Percentiles rank a stretch among this genome's conserved stretches.
These are phyloP conservation scores for Centropyge bicolor DNA, from an alignment of 2,797 vertebrate species.

Conservation along the genomic window DNA sequence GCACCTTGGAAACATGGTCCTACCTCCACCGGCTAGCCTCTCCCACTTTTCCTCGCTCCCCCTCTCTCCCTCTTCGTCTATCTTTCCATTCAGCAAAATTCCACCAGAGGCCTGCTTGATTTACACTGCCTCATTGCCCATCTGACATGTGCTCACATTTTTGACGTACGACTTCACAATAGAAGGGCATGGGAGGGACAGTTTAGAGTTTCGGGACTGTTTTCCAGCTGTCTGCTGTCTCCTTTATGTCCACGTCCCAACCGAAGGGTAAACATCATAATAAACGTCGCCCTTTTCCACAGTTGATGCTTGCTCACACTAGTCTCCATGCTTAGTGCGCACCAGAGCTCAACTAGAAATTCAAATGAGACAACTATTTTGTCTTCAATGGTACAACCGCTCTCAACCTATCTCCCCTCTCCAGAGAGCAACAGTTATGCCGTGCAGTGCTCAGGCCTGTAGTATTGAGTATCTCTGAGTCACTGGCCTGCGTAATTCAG, in stretches of 20 bases:
- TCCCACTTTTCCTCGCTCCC: constrained; percentile 32
- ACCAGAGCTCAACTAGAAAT: constrained; percentile 23
- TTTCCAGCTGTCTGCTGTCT: constrained; percentile 39
- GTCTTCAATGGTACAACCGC: constrained; percentile 40
- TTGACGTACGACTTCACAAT: constrained; percentile 47
- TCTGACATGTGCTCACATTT: constrained; percentile 61
- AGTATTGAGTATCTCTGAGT: constrained; percentile 80
- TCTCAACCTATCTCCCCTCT: constrained; percentile 55
- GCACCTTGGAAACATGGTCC: constrained; percentile 78
- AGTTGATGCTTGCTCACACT: constrained; percentile 11
- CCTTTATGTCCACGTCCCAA: constrained; percentile 22
- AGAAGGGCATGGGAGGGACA: constrained; percentile 34
- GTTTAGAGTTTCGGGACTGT: constrained; percentile 43
- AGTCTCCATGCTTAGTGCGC: not conserved
- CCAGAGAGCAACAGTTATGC: constrained; percentile 71
- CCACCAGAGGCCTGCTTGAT: constrained; percentile 68
- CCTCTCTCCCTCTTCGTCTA: not conserved
- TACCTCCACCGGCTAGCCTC: constrained; percentile 65
- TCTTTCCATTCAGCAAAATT: constrained; percentile 71
- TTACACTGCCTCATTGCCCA: constrained; percentile 47
- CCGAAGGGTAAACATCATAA: constrained; percentile 30
- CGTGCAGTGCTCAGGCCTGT: constrained; percentile 59
- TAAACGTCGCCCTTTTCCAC: constrained; percentile 4
- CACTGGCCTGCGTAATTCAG: constrained; percentile 81
- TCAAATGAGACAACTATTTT: constrained; percentile 50